Conservation (phyloP, 2,797 vertebrate genomes). For the Sebastolobus altivelis region DNA sequence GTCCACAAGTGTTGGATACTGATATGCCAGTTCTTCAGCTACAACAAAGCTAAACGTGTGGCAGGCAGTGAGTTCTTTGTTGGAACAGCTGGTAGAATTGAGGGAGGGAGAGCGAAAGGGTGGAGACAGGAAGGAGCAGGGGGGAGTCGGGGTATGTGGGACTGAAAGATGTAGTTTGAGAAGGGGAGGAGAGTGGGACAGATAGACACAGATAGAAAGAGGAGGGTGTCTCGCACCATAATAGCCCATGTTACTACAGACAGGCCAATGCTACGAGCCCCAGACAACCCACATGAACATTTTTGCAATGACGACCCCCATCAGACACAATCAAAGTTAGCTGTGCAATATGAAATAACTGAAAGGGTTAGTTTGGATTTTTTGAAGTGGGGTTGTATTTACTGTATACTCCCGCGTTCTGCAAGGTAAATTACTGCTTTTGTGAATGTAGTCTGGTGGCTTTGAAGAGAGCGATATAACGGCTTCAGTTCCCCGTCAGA, state of each 20-base stretch:
- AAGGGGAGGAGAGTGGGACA: conserved; percentile 1
- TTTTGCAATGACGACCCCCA: background rate
- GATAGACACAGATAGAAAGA: background rate
- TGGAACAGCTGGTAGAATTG: conserved; percentile 68
- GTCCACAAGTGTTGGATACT: background rate
- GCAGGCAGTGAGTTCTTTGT: conserved; percentile 62
- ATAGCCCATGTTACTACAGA: background rate
- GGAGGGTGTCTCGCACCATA: background rate
- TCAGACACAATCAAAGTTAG: background rate
- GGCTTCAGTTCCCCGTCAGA: too few relatives aligned
- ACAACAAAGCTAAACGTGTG: background rate
- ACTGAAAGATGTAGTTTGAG: conserved; percentile 34
- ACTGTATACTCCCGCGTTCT: too few relatives aligned
- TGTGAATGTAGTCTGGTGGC: too few relatives aligned
- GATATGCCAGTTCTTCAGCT: background rate
- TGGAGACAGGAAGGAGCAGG: conserved; percentile 55
- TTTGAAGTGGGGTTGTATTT: too few relatives aligned
- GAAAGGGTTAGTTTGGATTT: too few relatives aligned
- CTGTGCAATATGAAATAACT: too few relatives aligned
- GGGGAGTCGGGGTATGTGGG: conserved; percentile 25
- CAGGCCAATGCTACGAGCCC: background rate
- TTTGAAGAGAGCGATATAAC: too few relatives aligned
- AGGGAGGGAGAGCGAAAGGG: conserved; percentile 28
- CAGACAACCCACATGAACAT: background rate
- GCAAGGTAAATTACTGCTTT: too few relatives aligned